Base-by-base conservation (phyloP, 2,113 vertebrate genomes). In the Alces alces region DNA sequence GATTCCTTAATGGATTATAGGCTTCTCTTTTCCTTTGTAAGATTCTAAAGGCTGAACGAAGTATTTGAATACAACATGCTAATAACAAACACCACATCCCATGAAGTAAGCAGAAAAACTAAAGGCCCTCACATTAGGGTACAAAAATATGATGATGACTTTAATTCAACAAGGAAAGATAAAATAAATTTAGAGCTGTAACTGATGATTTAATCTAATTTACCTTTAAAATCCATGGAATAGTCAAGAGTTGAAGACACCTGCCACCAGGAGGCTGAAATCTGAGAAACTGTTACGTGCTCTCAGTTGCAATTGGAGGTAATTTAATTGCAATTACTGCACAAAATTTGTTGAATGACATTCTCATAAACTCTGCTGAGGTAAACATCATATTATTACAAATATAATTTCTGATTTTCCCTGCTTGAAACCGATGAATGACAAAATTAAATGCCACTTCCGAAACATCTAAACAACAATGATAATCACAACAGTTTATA, bases 21-120 rank as follows among this genome's bases (percentile, higher is more conserved):
- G 73, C 73, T 14, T 97, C 80, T 61, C 73, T 93, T 60, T 64
- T 86, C 58, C 54, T 95, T 98, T 97, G 96, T 95, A 89, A 88
- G 61, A 91, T 98, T 66, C 16, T 91, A 83, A 61, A 43, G 70
- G 84, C 95, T 33, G 78, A 96, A 88, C 60, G 70, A 98, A 98
- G 90, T 33, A 87, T 90, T 96, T 95, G 97, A 98, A 79, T 93
- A 89, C 87, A 98, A 93, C 64, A 70, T 95, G 97, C 47, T 94
- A 98, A 97, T 95, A 78, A 64, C 94, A 95, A 98, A 97, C 52
- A 98, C 92, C 97, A 84, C 23, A 89, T 86, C 79, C 97, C 96
- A 89, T 96, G 64, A 97, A 98, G 96, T 93, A 97, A 98, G 89
- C 91, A 98, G 43, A 61, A 96, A 98, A 98, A 96, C 82, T n/a